Base-by-base conservation (phyloP, 1,140 invertebrate genomes). In the Choristoneura fumiferana region DNA sequence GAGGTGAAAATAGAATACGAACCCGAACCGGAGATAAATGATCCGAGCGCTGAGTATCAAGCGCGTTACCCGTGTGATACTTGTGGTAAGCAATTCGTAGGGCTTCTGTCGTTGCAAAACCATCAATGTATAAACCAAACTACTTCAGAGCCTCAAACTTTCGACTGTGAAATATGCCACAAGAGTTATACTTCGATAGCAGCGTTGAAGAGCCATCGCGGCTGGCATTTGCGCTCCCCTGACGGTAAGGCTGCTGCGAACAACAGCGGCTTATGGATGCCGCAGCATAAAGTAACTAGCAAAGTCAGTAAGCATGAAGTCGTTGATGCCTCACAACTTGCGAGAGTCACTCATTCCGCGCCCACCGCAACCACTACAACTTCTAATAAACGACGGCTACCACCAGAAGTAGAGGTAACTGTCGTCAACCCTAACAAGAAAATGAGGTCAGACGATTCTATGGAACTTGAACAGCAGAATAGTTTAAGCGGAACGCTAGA, bases 131-230 rank as follows among this genome's bases (percentile, higher is more conserved):
- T 87, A 12, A 84, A 80, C 43, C 81, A 63, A 62, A 63, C 67
- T 1, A 65, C 67, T n/a, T 65, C 73, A 3, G 77, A 82, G 36
- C 77, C 81, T 1, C 84, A 88, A 29, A 85, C 78, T 0, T 90
- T 90, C 38, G 86, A 91, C n/a, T 93, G 92, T 60, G 82, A 90
- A 14, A 86, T 90, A 12, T 93, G 92, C 53, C 86, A 90, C 54
- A 93, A 92, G 64, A 88, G 83, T 18, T 92, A 93, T 59, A 91
- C 91, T 0, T 90, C 89, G 0, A 90, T 90, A 40, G 84, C 89
- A 1, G 89, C 89, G 0, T 63, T 93, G 38, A 92, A 92, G 54
- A 92, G 92, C 60, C 92, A 93, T 65, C 86, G 90, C 12, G 91
- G 92, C 0, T 93, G 92, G 91, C 92, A 93, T 69, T 78, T 91